Evolutionary conservation across 2,113 vertebrate genomes (phyloP).

Genomic region (Sphyrna mokarran): DNA sequence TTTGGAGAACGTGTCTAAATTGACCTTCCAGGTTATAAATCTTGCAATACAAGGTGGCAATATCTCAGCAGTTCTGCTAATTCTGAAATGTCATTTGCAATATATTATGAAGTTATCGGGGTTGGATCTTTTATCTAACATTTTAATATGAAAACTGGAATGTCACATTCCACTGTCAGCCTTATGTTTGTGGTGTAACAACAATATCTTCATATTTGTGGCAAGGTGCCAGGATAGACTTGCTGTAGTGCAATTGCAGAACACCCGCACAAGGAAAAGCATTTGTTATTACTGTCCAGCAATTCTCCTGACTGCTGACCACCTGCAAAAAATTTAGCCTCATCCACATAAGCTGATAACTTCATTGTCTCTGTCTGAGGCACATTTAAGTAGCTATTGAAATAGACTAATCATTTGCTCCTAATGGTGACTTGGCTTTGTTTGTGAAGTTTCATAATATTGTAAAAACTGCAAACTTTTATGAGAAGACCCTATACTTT

Average conservation of each 20-base stretch:
- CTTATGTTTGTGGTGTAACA: not conserved
- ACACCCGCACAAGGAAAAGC: not conserved
- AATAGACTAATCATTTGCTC: not conserved
- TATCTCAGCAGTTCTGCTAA: not conserved
- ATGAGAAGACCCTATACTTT: too few relatives aligned
- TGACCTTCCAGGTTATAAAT: constrained; percentile 3
- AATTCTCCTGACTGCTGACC: not conserved
- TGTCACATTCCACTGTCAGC: not conserved
- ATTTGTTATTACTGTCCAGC: not conserved
- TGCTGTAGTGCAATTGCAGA: not conserved
- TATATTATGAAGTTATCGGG: constrained; percentile 2
- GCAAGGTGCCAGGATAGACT: not conserved
- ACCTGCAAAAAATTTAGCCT: not conserved
- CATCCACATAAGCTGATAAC: not conserved
- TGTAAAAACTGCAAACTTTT: not conserved
- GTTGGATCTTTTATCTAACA: constrained; percentile 9
- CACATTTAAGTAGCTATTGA: not conserved
- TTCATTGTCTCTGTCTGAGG: not conserved
- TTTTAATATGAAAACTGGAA: not conserved
- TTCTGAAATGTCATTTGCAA: constrained; percentile 10
- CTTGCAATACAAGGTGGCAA: not conserved
- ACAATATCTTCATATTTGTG: not conserved
- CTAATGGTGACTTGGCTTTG: not conserved
- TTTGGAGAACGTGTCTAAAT: not conserved
- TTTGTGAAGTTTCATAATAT: not conserved